These are phyloP conservation scores for Sesamia inferens DNA, from an alignment of 2,888 invertebrate genomes.

Conservation along the genomic window DNA sequence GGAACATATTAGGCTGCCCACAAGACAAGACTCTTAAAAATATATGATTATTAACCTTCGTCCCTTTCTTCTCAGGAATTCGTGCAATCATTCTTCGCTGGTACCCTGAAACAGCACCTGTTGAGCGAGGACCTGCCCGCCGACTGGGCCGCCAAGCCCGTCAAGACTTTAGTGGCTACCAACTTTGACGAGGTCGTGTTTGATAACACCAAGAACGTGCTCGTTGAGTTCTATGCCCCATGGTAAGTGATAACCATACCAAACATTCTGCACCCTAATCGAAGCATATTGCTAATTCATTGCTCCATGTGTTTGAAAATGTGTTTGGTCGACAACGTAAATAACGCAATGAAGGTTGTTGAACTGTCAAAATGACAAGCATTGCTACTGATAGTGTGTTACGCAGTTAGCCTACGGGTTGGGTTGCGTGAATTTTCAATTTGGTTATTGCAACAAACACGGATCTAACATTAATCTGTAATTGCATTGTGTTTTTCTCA, in stretches of 20 bases:
- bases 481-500: neutral
- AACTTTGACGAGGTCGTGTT: constrained; percentile 98
- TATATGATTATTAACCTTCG: constrained; percentile 10
- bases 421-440: neutral
- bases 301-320: no score
- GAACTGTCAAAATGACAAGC: no score
- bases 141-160: constrained; percentile 99
- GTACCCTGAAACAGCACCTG: constrained; percentile 98
- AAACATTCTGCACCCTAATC: no score
- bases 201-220: constrained; percentile 96
- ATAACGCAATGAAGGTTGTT: no score
- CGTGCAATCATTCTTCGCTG: constrained; percentile 96
- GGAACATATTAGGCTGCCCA: neutral
- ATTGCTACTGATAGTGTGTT: no score
- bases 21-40: neutral
- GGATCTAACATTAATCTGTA: neutral
- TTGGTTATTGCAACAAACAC: neutral
- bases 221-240: constrained; percentile 99
- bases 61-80: constrained; percentile 89
- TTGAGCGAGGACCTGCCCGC: constrained; percentile 98
- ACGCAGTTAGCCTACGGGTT: no score
- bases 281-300: no score
- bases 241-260: constrained; percentile 91
- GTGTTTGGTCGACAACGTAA: no score
- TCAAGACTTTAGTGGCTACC: constrained; percentile 97